Evolutionary conservation across 1,140 invertebrate genomes (phyloP), one percentile per base, ranked within the genome.

Genomic region (Himalopsyche phryganea): DNA sequence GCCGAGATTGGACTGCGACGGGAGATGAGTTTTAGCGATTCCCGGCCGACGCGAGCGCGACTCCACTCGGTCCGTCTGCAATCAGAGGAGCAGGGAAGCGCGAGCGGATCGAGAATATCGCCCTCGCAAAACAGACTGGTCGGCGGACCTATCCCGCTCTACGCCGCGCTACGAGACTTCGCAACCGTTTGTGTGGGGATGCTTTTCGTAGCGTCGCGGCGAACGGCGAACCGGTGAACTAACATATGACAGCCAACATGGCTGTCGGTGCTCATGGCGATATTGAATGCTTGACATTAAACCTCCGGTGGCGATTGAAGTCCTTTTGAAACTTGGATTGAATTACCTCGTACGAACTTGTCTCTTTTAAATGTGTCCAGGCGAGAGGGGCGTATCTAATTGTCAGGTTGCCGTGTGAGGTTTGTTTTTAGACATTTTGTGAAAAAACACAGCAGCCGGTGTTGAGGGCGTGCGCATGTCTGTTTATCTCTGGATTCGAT

Each of bases 401-500:
- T 20, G 33, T 35, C 9, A 35, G 49, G 28, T 18, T 35, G 19
- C 20, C 13, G 48, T 17, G 14, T 32, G 50, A 17, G 33, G 50
- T 14, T 17, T 17, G 38, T 40, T 40, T 40, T 40, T 40, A 28
- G n/a, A 40, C 5, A 40, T 40, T 13, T 40, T 19, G 6, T 35
- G 38, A 40, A 40, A 40, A 40, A 13, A 40, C n/a, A 15, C n/a
- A 35, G 47, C 48, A 42, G 7, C n/a, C 28, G 40, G 32, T 28
- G 69, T 68, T 68, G 65, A 64, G 68, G 69, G 66, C 58, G 15
- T 53, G 62, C 75, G 75, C 74, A 72, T 73, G 75, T 73, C 72
- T 73, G 73, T 42, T 60, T 67, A 66, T 65, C 69, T 67, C 68
- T 67, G 73, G 71, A 77, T 78, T 78, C 75, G 76, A 78, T 78